A percentile compares a stretch with the other conserved stretches of the same genome.
Conservation (phyloP, 1,140 invertebrate genomes). For the Panagrolaimus sp. region DNA sequence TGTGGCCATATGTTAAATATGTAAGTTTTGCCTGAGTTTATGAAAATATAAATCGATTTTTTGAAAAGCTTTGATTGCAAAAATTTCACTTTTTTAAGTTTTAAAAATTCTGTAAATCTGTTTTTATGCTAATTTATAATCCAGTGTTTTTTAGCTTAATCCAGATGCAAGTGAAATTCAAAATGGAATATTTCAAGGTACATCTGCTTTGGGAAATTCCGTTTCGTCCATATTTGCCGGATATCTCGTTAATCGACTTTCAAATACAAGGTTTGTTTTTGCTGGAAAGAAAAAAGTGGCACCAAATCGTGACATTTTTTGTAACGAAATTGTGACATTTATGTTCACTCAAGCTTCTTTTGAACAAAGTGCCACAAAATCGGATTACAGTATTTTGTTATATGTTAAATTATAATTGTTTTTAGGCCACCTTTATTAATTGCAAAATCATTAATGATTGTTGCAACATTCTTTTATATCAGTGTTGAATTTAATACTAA, state of each 20-base stretch:
- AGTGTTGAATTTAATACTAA: background rate
- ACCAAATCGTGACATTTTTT: too few species aligned
- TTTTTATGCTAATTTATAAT: too few species aligned
- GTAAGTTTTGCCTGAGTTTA: too few species aligned
- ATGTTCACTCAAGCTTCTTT: too few species aligned
- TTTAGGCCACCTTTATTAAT: background rate
- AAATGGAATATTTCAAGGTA: background rate
- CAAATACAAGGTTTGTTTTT: constrained; percentile 5
- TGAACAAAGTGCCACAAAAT: too few species aligned
- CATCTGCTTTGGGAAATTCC: background rate
- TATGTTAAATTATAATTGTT: background rate
- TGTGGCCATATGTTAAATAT: constrained; percentile 27
- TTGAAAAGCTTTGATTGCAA: too few species aligned
- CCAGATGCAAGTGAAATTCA: background rate
- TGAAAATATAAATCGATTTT: too few species aligned
- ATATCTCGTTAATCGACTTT: background rate
- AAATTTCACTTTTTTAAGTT: background rate
- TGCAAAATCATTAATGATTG: background rate
- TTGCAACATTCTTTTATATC: background rate
- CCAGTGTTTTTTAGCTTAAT: background rate
- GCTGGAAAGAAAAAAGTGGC: background rate
- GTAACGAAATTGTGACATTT: too few species aligned
- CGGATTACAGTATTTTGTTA: too few species aligned
- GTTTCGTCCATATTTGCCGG: background rate
- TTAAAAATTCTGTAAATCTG: background rate